A percentile compares a stretch with the other conserved stretches of the same genome.
Evolutionary conservation across 2,113 vertebrate genomes (phyloP).

Genomic region (Lynx canadensis): DNA sequence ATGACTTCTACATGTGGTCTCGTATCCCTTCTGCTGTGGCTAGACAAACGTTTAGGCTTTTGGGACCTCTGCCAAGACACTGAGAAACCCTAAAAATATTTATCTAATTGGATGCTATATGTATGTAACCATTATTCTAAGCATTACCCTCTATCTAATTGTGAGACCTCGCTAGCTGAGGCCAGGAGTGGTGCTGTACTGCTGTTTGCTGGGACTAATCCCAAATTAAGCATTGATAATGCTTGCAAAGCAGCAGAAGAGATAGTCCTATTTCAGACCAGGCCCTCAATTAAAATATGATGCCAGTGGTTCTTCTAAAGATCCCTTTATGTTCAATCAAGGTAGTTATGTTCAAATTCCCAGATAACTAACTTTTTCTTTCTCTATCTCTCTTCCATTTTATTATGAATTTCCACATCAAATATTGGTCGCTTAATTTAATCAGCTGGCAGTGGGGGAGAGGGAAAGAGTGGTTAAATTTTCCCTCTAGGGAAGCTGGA

Average conservation of each 20-base stretch:
- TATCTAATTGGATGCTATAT: not conserved
- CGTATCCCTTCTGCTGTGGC: not conserved
- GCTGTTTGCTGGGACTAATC: not conserved
- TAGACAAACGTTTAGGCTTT: not conserved
- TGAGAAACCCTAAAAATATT: not conserved
- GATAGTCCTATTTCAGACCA: not conserved
- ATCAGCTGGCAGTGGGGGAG: not conserved
- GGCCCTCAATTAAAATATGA: not conserved
- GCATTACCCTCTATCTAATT: not conserved
- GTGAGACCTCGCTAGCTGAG: not conserved
- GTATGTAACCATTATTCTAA: not conserved
- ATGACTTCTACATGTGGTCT: not conserved
- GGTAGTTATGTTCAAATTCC: not conserved
- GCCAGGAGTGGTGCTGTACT: not conserved
- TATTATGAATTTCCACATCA: constrained; percentile 23
- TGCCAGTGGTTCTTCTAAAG: not conserved
- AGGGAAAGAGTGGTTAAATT: not conserved
- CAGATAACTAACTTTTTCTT: not conserved
- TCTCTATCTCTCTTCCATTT: not conserved
- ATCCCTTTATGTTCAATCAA: constrained; percentile 1
- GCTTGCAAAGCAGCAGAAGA: not conserved
- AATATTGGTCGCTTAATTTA: not conserved
- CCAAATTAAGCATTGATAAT: not conserved
- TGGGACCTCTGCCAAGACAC: not conserved
- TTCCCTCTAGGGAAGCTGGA: not conserved